Conservation (phyloP, 2,888 invertebrate genomes). For the Cantharis flavilabris region DNA sequence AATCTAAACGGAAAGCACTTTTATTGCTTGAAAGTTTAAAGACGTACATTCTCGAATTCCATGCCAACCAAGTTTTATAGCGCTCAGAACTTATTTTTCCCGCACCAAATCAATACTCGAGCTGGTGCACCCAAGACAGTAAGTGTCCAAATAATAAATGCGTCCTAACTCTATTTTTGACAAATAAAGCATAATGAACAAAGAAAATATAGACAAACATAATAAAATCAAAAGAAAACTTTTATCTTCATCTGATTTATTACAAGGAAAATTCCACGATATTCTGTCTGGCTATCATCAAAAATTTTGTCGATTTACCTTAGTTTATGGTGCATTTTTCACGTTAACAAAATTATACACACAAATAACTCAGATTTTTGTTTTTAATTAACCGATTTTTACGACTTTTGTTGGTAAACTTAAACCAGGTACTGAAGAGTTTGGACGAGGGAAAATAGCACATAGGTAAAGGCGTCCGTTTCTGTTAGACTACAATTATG, state of each 20-base stretch:
- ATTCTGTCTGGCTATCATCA: not conserved
- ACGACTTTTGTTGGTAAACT: slow-evolving; percentile 36
- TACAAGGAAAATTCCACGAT: not conserved
- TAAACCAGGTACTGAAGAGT: slow-evolving; percentile 30
- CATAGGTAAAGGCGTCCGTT: slow-evolving; percentile 27
- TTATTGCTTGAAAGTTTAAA: slow-evolving; percentile 29
- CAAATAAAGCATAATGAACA: not conserved
- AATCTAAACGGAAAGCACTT: slow-evolving; percentile 26
- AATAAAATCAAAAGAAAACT: not conserved
- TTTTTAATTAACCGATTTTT: slow-evolving; percentile 30
- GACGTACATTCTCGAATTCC: slow-evolving; percentile 37
- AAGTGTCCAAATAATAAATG: slow-evolving; percentile 16
- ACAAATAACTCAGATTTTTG: slow-evolving; percentile 31
- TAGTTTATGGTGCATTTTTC: not conserved
- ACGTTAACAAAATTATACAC: slow-evolving; percentile 20
- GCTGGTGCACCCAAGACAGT: slow-evolving; percentile 25
- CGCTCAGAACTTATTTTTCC: slow-evolving; percentile 56
- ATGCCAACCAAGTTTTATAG: slow-evolving; percentile 50
- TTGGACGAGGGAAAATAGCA: slow-evolving; percentile 22
- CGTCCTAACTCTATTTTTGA: slow-evolving; percentile 7
- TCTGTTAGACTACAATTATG: slow-evolving; percentile 26
- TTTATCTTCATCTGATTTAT: not conserved
- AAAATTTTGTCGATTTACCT: not conserved
- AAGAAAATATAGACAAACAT: not conserved
- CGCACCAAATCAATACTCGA: slow-evolving; percentile 52